These are phyloP conservation scores for Palythoa heliodiscus DNA, from an alignment of 92 coral and sea anemone species.

Conservation along the genomic window DNA sequence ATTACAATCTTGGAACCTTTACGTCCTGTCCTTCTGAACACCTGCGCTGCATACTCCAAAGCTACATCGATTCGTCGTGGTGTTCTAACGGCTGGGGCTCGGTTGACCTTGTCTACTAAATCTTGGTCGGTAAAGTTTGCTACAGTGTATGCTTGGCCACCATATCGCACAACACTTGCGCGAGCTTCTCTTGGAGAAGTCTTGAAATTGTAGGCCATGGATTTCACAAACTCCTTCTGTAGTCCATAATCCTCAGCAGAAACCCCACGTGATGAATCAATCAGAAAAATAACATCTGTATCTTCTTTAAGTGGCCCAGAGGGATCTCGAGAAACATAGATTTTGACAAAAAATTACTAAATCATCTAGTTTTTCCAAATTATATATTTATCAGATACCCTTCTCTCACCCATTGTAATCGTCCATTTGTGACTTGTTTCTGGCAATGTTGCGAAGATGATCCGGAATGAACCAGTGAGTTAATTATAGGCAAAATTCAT, in stretches of 20 bases:
- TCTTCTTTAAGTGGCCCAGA: slow-evolving; percentile 38
- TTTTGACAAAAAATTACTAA: not conserved
- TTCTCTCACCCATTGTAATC: no score
- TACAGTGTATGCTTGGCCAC: slow-evolving; percentile 18
- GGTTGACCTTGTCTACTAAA: slow-evolving; percentile 1
- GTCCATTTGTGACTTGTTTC: no score
- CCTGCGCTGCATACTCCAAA: slow-evolving; percentile 27
- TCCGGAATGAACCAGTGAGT: no score
- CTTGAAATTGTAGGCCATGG: slow-evolving; percentile 28
- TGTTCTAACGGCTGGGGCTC: slow-evolving; percentile 23
- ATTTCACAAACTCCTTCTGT: slow-evolving; percentile 34
- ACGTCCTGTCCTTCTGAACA: slow-evolving; percentile 40
- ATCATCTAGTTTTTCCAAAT: not conserved
- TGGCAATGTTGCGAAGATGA: no score
- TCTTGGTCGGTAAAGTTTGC: slow-evolving; percentile 27
- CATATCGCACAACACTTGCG: slow-evolving; percentile 34
- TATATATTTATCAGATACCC: no score
- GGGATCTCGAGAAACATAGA: slow-evolving; percentile 12
- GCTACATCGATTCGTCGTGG: slow-evolving; percentile 32
- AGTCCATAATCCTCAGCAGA: slow-evolving; percentile 40
- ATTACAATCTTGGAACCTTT: slow-evolving; percentile 59
- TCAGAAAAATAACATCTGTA: slow-evolving; percentile 33
- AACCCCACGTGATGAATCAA: slow-evolving; percentile 33
- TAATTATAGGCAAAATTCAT: no score
- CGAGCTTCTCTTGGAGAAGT: slow-evolving; percentile 25